These are phyloP conservation scores for Caenorhabditis inopinata DNA, from an alignment of 1,140 invertebrate genomes.

Conservation along the genomic window DNA sequence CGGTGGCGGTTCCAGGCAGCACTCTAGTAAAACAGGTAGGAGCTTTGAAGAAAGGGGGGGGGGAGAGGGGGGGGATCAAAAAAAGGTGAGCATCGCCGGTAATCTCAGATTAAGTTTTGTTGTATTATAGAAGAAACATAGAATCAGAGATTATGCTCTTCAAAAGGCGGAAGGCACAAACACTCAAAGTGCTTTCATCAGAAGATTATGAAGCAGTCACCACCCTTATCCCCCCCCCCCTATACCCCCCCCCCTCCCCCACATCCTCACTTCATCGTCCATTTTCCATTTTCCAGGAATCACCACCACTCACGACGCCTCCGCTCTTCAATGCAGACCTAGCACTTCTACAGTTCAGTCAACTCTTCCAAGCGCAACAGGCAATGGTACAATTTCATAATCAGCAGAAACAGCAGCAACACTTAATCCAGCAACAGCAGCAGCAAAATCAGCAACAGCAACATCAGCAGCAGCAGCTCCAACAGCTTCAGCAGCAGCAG, in stretches of 20 bases:
- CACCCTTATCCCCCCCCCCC: too few species aligned
- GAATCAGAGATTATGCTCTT: background rate
- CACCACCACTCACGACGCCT: background rate
- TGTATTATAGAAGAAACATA: background rate
- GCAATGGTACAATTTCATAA: constrained; percentile 32
- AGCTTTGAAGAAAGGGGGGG: background rate
- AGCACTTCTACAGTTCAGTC: constrained; percentile 19
- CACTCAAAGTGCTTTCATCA: too few species aligned
- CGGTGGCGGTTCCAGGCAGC: background rate
- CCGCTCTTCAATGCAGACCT: constrained; percentile 24
- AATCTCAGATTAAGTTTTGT: constrained; percentile 6
- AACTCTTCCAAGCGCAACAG: constrained; percentile 39
- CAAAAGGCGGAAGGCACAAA: too few species aligned
- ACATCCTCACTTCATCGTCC: background rate
- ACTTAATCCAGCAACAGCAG: background rate
- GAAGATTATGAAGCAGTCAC: too few species aligned
- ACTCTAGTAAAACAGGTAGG: background rate
- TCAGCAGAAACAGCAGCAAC: constrained; percentile 34
- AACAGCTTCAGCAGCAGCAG: background rate
- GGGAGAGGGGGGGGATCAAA: background rate
- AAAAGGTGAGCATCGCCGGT: background rate
- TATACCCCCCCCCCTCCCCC: too few species aligned
- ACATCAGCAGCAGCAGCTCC: background rate
- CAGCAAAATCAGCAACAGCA: background rate
- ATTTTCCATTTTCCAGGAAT: constrained; percentile 7